phyloP scores from a whole-genome alignment of 1,140 invertebrate species.

The Pollicipes pollicipes region DNA sequence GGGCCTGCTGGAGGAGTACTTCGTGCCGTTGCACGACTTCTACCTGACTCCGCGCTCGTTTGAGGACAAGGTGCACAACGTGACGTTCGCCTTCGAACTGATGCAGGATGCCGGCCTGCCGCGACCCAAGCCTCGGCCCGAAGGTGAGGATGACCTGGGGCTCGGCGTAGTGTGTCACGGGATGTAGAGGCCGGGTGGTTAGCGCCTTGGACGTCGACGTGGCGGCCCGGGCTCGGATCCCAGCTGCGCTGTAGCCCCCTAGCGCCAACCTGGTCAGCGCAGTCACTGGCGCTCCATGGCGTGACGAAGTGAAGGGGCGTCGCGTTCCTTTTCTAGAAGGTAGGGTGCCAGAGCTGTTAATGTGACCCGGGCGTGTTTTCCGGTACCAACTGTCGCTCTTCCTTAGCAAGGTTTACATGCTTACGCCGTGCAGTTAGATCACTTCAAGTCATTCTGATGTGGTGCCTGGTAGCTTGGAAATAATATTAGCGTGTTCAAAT shows the following conservation, averaged over 20 bases:
- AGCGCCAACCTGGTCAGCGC: background rate
- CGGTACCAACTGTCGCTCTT: no score
- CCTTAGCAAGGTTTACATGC: no score
- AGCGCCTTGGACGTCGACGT: background rate
- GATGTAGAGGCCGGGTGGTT: background rate
- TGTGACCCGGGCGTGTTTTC: no score
- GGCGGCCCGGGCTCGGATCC: background rate
- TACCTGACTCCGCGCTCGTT: slow-evolving; percentile 63
- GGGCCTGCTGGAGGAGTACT: slow-evolving; percentile 92
- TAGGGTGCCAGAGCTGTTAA: no score
- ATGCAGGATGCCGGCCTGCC: slow-evolving; percentile 95
- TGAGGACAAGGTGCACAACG: slow-evolving; percentile 91
- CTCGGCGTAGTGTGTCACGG: no score
- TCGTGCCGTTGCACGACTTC: slow-evolving; percentile 90
- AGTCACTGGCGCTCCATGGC: background rate
- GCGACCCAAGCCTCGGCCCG: slow-evolving; percentile 85
- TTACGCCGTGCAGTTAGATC: no score
- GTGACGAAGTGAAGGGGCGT: background rate
- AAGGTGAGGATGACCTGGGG: slow-evolving; percentile 44
- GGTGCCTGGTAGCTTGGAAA: no score
- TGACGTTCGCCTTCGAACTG: slow-evolving; percentile 87
- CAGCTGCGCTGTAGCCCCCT: background rate
- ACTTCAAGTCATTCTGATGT: no score
- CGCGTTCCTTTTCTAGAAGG: no score
- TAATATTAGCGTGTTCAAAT: no score